Conservation (phyloP, 2,888 invertebrate genomes). For the Pristionchus arcanus region DNA sequence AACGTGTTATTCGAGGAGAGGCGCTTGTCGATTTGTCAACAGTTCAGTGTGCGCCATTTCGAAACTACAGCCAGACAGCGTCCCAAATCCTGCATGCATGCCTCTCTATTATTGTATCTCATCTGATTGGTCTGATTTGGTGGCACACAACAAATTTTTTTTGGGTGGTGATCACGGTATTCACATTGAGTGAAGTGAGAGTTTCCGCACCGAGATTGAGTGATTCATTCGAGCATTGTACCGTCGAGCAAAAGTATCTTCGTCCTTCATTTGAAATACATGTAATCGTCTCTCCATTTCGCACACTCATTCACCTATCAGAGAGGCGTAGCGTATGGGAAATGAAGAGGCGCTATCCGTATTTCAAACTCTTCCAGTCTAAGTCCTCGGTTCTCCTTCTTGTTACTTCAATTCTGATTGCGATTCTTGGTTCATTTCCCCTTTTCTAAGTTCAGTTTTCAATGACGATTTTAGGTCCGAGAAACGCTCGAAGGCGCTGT, state of each 20-base stretch:
- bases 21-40: neutral
- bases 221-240: neutral
- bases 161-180: neutral
- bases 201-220: neutral
- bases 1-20: too few species aligned
- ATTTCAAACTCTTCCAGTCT: neutral
- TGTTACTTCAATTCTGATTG: neutral
- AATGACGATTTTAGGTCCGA: conserved; percentile 62
- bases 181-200: conserved; percentile 18
- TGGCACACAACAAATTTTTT: neutral
- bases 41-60: neutral
- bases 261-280: too few species aligned
- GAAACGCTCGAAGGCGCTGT: conserved; percentile 72
- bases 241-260: too few species aligned
- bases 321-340: too few species aligned
- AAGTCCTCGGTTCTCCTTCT: neutral
- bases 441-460: neutral
- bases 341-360: too few species aligned
- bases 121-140: neutral
- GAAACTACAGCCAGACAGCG: neutral
- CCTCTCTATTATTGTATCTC: conserved; percentile 4
- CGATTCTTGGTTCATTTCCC: neutral
- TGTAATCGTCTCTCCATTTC: too few species aligned
- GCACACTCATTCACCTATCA: too few species aligned
- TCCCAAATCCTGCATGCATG: conserved; percentile 19